These are phyloP conservation scores for Schizaphis graminum DNA, from an alignment of 2,888 invertebrate species.

Conservation along the genomic window DNA sequence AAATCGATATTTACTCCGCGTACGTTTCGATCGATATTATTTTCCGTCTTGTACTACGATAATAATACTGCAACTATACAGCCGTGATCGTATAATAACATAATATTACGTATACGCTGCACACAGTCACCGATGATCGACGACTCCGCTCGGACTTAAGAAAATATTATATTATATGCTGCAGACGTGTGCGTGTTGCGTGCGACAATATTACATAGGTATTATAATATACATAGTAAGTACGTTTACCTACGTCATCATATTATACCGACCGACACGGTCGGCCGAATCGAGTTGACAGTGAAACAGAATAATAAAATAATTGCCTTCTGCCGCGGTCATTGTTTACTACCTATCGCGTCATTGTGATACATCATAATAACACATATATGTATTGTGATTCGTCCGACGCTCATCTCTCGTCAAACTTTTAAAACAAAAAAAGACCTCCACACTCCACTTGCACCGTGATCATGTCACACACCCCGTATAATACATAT, in stretches of 20 bases:
- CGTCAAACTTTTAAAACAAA: neutral
- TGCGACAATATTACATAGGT: neutral
- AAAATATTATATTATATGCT: neutral
- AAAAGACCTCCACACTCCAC: neutral
- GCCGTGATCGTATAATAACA: conserved; percentile 2
- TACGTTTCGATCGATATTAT: conserved; percentile 15
- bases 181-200: neutral
- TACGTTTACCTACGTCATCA: neutral
- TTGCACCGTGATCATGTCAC: neutral
- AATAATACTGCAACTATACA: neutral
- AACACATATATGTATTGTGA: neutral
- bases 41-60: neutral
- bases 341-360: neutral
- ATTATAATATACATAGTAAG: neutral
- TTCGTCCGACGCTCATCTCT: neutral
- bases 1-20: neutral
- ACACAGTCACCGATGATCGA: neutral
- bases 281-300: neutral
- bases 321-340: neutral
- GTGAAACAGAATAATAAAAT: neutral
- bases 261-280: neutral
- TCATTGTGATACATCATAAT: neutral
- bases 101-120: neutral
- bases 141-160: neutral
- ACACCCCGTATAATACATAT: neutral